phyloP scores from a whole-genome alignment of 2,797 vertebrate genomes.

The Antrozous pallidus region DNA sequence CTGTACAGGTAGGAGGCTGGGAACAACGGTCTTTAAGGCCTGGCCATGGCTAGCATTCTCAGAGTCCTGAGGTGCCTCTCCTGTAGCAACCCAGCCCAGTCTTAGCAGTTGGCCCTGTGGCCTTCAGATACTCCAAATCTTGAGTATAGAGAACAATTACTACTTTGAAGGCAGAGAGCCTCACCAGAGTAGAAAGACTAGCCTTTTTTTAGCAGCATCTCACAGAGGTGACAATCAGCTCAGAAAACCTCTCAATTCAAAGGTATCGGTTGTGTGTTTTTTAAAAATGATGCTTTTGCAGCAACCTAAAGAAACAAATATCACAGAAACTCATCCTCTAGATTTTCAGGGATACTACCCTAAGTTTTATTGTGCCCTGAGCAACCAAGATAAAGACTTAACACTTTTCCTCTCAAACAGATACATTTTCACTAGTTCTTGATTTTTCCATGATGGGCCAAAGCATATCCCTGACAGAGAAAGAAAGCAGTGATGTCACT shows the following conservation, averaged over 20 bases:
- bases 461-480: background rate
- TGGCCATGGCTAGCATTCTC: background rate
- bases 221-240: background rate
- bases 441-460: background rate
- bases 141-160: background rate
- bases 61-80: background rate
- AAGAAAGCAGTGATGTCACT: background rate
- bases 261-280: background rate
- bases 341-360: background rate
- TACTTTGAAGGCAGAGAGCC: background rate
- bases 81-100: background rate
- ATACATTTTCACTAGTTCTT: background rate
- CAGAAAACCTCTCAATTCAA: background rate
- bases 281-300: background rate
- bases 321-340: background rate
- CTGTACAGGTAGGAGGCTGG: background rate
- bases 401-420: background rate
- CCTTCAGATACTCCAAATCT: background rate
- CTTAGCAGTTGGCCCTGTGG: background rate
- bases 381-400: background rate
- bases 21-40: background rate
- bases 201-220: background rate
- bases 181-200: background rate
- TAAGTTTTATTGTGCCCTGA: conserved; percentile 6
- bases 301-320: background rate